A percentile compares a stretch with the other conserved stretches of the same genome.
Evolutionary conservation across 2,888 invertebrate genomes (phyloP).

Genomic region (Philhelius pedissequus): DNA sequence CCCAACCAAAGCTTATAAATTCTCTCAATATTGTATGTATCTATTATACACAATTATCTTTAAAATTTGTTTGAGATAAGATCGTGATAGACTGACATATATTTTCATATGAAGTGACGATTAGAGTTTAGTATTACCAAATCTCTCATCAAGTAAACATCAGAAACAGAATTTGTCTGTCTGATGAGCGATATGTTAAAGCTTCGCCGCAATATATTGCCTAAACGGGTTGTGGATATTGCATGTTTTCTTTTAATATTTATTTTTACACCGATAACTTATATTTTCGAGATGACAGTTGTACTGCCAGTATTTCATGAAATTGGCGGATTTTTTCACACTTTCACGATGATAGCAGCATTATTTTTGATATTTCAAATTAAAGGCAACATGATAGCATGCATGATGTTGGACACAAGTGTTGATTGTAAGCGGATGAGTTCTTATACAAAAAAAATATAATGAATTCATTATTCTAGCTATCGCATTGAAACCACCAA

Average conservation of each 20-base stretch:
- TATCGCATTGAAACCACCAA: slow-evolving; percentile 70
- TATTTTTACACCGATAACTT: slow-evolving; percentile 72
- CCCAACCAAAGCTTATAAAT: background rate
- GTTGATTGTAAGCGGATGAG: slow-evolving; percentile 80
- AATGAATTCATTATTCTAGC: slow-evolving; percentile 63
- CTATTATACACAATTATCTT: background rate
- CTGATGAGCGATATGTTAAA: slow-evolving; percentile 21
- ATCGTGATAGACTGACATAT: background rate
- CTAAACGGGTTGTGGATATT: slow-evolving; percentile 73
- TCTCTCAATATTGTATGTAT: background rate
- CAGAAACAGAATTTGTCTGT: background rate
- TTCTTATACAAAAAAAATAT: background rate
- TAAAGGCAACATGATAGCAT: slow-evolving; percentile 86
- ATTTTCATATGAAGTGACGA: slow-evolving; percentile 1
- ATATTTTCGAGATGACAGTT: slow-evolving; percentile 81
- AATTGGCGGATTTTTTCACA: slow-evolving; percentile 80
- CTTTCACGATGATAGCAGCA: slow-evolving; percentile 82
- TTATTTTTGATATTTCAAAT: slow-evolving; percentile 88
- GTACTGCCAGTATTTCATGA: slow-evolving; percentile 85
- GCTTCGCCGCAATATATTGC: slow-evolving; percentile 71
- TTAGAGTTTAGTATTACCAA: slow-evolving; percentile 20
- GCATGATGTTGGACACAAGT: slow-evolving; percentile 88
- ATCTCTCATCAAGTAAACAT: background rate
- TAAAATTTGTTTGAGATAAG: background rate
- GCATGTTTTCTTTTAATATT: slow-evolving; percentile 71